Evolutionary conservation across 1,140 invertebrate genomes (phyloP).

Genomic region (Zaprionus gabonicus): DNA sequence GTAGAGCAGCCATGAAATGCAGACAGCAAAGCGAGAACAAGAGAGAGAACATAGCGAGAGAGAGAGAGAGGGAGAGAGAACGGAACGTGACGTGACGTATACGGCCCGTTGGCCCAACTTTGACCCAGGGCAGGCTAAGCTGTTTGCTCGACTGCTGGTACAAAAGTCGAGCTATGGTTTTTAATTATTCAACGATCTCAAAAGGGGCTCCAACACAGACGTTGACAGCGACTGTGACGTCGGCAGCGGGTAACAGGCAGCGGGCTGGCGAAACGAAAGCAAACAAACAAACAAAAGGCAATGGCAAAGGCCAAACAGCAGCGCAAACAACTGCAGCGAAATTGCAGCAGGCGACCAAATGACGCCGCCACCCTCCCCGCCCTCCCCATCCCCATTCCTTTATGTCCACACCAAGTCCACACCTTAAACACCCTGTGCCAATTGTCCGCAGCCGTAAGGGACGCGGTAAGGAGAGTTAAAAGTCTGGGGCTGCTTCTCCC

Average conservation of each 20-base stretch:
- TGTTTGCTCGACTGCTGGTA: conserved; percentile 74
- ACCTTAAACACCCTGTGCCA: conserved; percentile 27
- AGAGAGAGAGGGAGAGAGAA: neutral
- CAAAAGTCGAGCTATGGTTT: conserved; percentile 67
- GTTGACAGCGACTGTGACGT: neutral
- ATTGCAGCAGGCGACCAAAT: conserved; percentile 53
- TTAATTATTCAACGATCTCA: conserved; percentile 78
- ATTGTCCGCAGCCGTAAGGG: conserved; percentile 21
- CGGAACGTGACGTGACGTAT: conserved; percentile 43
- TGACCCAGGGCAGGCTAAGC: conserved; percentile 75
- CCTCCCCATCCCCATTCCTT: neutral
- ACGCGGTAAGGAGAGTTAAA: neutral
- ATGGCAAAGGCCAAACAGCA: conserved; percentile 36
- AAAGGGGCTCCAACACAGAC: conserved; percentile 24
- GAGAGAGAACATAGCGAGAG: neutral
- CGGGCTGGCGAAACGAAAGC: neutral
- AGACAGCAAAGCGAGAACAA: neutral
- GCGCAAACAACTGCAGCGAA: conserved; percentile 58
- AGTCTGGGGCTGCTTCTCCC: conserved; percentile 16
- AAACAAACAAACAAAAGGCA: conserved; percentile 17
- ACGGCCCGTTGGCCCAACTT: conserved; percentile 62
- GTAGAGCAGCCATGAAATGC: conserved; percentile 43
- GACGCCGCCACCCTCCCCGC: conserved; percentile 18
- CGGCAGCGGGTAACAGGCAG: conserved; percentile 5
- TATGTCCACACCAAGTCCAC: neutral